Percentiles rank a stretch among this genome's conserved stretches.
phyloP scores from a whole-genome alignment of 2,888 invertebrate genomes.

The Epiblema foenella region DNA sequence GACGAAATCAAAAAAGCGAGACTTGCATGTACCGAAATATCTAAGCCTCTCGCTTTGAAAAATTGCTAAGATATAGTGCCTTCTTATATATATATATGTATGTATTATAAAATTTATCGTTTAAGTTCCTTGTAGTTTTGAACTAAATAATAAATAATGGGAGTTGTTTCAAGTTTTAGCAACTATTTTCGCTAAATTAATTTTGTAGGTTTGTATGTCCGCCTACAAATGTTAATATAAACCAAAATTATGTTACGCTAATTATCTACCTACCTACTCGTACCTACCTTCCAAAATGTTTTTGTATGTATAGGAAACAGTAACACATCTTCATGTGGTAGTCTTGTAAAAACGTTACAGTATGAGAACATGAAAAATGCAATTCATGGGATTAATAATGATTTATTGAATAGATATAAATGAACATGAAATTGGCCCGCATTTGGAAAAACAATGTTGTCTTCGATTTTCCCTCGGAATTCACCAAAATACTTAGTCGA shows the following conservation, averaged over 20 bases:
- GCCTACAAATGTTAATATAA: not conserved
- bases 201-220: not conserved
- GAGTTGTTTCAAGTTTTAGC: constrained; percentile 17
- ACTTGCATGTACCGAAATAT: constrained; percentile 1
- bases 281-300: too few species aligned
- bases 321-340: too few species aligned
- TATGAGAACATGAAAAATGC: too few species aligned
- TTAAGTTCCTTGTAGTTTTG: constrained; percentile 18
- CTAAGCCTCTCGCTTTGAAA: constrained; percentile 12
- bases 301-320: too few species aligned
- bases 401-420: too few species aligned
- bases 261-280: too few species aligned
- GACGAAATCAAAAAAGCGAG: constrained; percentile 6
- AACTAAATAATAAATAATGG: constrained; percentile 25
- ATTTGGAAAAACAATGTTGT: too few species aligned
- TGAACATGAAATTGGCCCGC: too few species aligned
- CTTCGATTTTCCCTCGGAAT: too few species aligned
- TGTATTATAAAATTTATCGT: constrained; percentile 17
- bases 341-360: too few species aligned
- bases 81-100: constrained; percentile 20
- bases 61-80: constrained; percentile 16
- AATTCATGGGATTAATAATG: too few species aligned
- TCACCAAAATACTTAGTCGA: too few species aligned
- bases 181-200: not conserved
- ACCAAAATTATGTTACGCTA: not conserved